Evolutionary conservation across 2,888 invertebrate species (phyloP).

Genomic region (Bombylius discolor): DNA sequence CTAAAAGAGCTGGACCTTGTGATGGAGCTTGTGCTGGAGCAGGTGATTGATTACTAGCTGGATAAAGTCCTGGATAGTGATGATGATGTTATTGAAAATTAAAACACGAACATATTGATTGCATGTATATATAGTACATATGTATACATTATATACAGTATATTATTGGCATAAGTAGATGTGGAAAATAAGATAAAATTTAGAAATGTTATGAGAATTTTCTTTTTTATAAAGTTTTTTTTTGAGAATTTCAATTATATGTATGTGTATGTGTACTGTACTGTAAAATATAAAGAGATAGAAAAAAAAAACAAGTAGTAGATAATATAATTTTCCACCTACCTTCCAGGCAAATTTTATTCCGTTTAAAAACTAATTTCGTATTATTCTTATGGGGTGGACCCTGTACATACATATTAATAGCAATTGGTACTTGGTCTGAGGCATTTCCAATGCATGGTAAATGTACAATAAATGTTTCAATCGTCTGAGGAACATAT

Average conservation of each 20-base stretch:
- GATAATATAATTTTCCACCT: background rate
- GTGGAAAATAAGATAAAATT: no score
- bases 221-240: no score
- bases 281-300: no score
- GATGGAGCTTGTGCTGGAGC: conserved; percentile 53
- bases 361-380: conserved; percentile 62
- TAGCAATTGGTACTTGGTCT: conserved; percentile 68
- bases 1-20: conserved; percentile 57
- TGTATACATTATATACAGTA: background rate
- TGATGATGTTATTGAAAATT: conserved; percentile 3
- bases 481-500: conserved; percentile 60
- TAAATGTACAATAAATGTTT: conserved; percentile 64
- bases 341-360: conserved; percentile 80
- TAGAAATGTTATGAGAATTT: no score
- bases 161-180: no score
- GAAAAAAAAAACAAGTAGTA: background rate
- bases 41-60: conserved; percentile 31
- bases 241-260: background rate
- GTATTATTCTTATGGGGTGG: conserved; percentile 60
- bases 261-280: background rate
- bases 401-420: conserved; percentile 68
- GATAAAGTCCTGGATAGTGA: conserved; percentile 32
- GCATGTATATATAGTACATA: background rate
- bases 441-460: conserved; percentile 72
- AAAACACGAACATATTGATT: background rate